A percentile compares a stretch with the other conserved stretches of the same genome.
phyloP scores from a whole-genome alignment of 2,797 vertebrate genomes.

The Etheostoma perlongum region DNA sequence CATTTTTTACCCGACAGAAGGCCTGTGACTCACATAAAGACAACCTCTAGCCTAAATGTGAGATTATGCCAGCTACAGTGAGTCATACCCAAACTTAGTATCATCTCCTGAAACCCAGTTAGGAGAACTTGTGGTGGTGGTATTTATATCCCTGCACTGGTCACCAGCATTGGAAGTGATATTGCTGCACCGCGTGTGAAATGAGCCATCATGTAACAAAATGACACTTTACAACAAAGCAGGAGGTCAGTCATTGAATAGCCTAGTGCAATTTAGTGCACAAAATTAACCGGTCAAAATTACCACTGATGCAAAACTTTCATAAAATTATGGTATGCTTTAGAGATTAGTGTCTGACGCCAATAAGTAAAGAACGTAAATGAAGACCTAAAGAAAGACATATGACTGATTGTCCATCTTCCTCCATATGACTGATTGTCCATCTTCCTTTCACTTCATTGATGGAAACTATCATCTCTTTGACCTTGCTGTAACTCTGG shows the following conservation, averaged over 20 bases:
- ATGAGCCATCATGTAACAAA: conserved; percentile 62
- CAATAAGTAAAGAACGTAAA: neutral
- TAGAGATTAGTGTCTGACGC: neutral
- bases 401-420: conserved; percentile 4
- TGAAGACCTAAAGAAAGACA: neutral
- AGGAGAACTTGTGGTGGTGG: conserved; percentile 71
- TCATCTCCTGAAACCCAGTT: conserved; percentile 77
- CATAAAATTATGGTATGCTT: neutral
- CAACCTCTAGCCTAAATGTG: conserved; percentile 59
- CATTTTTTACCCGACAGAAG: conserved; percentile 39
- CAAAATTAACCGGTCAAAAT: conserved; percentile 3
- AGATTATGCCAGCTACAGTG: conserved; percentile 73
- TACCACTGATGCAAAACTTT: neutral
- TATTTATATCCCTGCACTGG: conserved; percentile 78
- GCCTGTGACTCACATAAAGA: conserved; percentile 45
- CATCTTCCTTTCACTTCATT: conserved; percentile 14
- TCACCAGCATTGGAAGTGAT: conserved; percentile 62
- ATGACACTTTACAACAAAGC: conserved; percentile 64
- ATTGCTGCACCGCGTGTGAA: conserved; percentile 56
- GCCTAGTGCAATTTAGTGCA: neutral
- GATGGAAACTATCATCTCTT: conserved; percentile 30
- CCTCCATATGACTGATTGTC: neutral
- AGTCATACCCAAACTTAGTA: conserved; percentile 86
- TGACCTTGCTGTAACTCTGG: conserved; percentile 31
- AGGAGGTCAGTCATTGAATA: conserved; percentile 39